Evolutionary conservation across 2,888 invertebrate genomes (phyloP), one percentile per base, ranked within the genome.

Genomic region (Trichogramma evanescens): DNA sequence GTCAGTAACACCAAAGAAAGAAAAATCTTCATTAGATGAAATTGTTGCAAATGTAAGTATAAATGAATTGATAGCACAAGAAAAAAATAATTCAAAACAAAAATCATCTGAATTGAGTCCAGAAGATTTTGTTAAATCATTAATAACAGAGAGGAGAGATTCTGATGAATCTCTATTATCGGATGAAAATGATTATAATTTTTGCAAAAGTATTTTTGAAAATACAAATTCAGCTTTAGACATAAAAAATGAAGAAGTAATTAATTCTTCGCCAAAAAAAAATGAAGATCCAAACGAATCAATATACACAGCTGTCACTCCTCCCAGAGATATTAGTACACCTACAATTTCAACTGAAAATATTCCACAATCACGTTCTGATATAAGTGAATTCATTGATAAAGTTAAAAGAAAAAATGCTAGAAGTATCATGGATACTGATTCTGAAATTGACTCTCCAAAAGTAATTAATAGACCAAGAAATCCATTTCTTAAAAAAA

Each of bases 301-400:
- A n/a, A 53, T 59, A 2, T 40, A 56, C 8, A 41, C 42, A n/a
- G 50, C 46, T 13, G 39, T 59, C 43, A 62, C 62, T 50, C 63
- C 58, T 5, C 45, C 26, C 58, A 39, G 61, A 55, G 13, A 57
- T 63, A 51, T 3, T 60, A 46, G 44, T 54, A 56, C 13, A 26
- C 38, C 5, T 26, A 26, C 54, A 62, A 41, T 38, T 49, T 56
- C 3, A 49, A 43, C n/a, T 49, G 7, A 59, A 13, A 48, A 48
- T 48, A 52, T 13, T 39, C 4, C 3, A 41, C 10, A 50, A 49
- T 8, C 4, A 44, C 4, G 7, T 59, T 68, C 70, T 52, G 61
- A 74, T 57, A 57, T 76, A 10, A 72, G 69, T 60, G 45, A 69
- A 46, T 73, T 73, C 50, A 71, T 76, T 50, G 72, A 72, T 41